Evolutionary conservation across 1,140 invertebrate genomes (phyloP), one percentile per base, ranked within the genome.

Genomic region (Ceratosolen solmsi): DNA sequence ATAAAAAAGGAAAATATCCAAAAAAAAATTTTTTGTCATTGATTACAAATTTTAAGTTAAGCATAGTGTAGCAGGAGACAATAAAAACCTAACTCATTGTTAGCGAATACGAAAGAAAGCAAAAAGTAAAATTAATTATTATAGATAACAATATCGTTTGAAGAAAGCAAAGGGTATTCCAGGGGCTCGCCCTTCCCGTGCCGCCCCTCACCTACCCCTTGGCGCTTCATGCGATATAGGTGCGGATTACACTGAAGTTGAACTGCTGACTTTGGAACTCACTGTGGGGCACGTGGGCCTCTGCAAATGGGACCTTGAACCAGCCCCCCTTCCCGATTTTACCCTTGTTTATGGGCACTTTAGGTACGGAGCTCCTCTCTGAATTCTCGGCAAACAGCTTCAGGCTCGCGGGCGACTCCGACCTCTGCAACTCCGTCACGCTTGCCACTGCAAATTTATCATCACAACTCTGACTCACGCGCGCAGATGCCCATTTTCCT

Each of bases 231-330:
- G 5, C 11, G 74, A 25, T 38, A 33, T 63, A 15, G 33, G 56
- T 38, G 63, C 63, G 63, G 36, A 38, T 36, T 60, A 22, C 33
- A 38, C 63, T 68, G 22, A 25, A 33, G 13, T 60, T 60, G 58
- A 71, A 41, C 22, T 71, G 33, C 36, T n/a, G 36, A 33, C 13
- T 1, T n/a, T 49, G 15, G 38, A 65, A 90, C 89, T 91, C 93
- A 93, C 93, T 93, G 90, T 93, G 93, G 89, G 93, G 92, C 93
- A 93, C 89, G 85, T 90, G 90, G 86, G 91, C 90, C 88, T 91
- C 91, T 84, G 91, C 91, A 83, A 92, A 88, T 84, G 89, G 90
- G 87, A 90, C 90, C 88, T 91, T 92, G 87, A 91, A 87, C 91
- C 90, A 92, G 88, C 88, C 88, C n/a, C n/a, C n/a, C n/a, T n/a